Base-by-base conservation (phyloP, 2,797 vertebrate species). In the Pogoniulus pusillus region DNA sequence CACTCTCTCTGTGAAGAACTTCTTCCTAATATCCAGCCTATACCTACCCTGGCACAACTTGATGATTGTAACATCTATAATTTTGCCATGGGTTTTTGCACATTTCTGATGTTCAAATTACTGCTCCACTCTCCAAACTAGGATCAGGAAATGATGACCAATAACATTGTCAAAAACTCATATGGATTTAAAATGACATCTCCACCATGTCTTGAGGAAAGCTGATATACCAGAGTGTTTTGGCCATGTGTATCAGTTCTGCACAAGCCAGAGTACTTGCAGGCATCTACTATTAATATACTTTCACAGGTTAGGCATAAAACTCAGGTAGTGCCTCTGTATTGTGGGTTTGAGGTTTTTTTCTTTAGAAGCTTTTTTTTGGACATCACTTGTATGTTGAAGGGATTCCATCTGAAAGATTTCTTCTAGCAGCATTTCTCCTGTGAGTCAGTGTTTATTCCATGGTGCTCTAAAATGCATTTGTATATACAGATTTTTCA, bases 401-500 rank as follows among this genome's bases (percentile, higher is more conserved):
- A 87, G 69, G 37, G 53, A 78, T 64, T 84, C 84, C 59, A 35
- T 51, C 62, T 71, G 60, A 84, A 93, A 71, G 57, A 41, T 82
- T 89, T 90, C 45, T 74, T 69, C 26, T 37, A 57, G 43, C 35
- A 89, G 73, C 39, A 26, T 85, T 85, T 87, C 16, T 70, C 65
- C 20, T 66, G 27, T 75, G 76, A 66, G 59, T 75, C 58, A 63
- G 0, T 85, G 54, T 80, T 91, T 94, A 78, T 81, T 90, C 45
- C 2, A 0, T 73, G 41, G 41, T 58, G n/a, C 30, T 85, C 51
- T 85, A 53, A 87, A 92, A 87, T 45, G 43, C 18, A 16, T 57
- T 84, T 43, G 41, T 63, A 47, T 66, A 66, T 57, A 75, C 43
- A 87, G 70, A 83, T 77, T 85, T 89, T 78, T 92, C 76, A 87